Base-by-base conservation (phyloP, 1,140 invertebrate genomes). In the Euschistus heros region DNA sequence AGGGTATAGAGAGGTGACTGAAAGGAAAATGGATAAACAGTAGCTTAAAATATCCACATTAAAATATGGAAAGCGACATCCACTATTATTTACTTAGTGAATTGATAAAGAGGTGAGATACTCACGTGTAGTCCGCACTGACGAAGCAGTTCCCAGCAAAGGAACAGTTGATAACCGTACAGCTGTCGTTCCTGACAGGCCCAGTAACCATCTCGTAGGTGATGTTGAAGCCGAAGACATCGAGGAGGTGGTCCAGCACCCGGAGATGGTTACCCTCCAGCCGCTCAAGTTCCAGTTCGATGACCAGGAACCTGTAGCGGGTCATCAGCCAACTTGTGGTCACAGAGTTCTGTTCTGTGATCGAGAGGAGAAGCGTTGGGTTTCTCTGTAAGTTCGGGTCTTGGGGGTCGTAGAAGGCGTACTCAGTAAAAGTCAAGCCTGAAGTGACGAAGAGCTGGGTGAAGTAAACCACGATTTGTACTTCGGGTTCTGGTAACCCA, bases 181-280 rank as follows among this genome's bases (percentile, higher is more conserved):
- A 94, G 7, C 84, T 82, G 37, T 82, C 76, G 44, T 66, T 66
- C 27, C 26, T 37, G 14, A 63, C 59, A 15, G 30, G 26, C 22
- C 26, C 13, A 6, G 57, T 24, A 20, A 20, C 15, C 20, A 94
- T 85, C 73, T 92, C 89, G 73, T 93, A 94, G 5, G 91, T 94
- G 68, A 94, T 86, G 75, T 95, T 95, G 77, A 95, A 94, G 8
- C 92, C 92, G 73, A 87, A 93, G 2, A 92, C 89, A 68, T 92
- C 85, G 22, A 93, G 78, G 10, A 94, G 78, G 61, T 86, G 82
- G 69, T 91, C 84, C 47, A 91, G 75, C 0, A 91, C 89, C 1
- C 92, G 78, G 47, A 94, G 76, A 74, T 94, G 90, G 44, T 89
- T 86, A 7, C 90, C 90, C 69, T 89, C 87, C 62, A 90, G 77